Base-by-base conservation (phyloP, 2,113 vertebrate species). In the Promerops cafer region DNA sequence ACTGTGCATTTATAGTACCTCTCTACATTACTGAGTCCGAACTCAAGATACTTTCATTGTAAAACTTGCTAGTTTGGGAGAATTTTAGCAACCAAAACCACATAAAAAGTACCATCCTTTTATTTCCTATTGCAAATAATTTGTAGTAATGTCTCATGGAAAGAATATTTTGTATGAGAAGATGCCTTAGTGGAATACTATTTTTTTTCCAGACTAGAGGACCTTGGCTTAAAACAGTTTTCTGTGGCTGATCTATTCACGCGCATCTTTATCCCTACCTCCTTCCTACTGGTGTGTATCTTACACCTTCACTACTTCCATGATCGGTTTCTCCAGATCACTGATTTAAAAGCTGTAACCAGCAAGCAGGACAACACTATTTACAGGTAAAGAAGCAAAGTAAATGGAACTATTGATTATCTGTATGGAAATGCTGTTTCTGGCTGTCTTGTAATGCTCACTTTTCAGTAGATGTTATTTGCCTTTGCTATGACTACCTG, bases 261-360 rank as follows among this genome's bases (percentile, higher is more conserved):
- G 17, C 98, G 98, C 53, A 99, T 99, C 83, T 99, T 99, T 96
- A 99, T 99, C 61, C 99, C 99, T 30, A 99, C 99, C 3, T 99
- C 99, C 90, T 99, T 99, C 97, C 97, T 99, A 47, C 96, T 99
- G 83, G 99, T 99, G 28, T 99, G 99, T 90, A 99, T 99, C 82
- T 98, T 99, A 78, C 99, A 99, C 97, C 98, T 99, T 83, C 99
- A 99, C 98, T 99, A 99, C 88, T 99, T 99, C 97, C 99, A 99
- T 53, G 98, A 99, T 79, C 98, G 91, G 39, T 99, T 99, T 94
- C 99, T 99, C 18, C 96, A 98, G 95, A 99, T 99, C 96, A 99
- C 99, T 5, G 99, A 99, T 97, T 98, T 99, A 39, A 99, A 99
- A 96, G 98, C 98, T 77, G 98, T 99, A 70, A 98, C 98, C 96